phyloP scores from a whole-genome alignment of 2,113 vertebrate genomes.

The Alces alces region DNA sequence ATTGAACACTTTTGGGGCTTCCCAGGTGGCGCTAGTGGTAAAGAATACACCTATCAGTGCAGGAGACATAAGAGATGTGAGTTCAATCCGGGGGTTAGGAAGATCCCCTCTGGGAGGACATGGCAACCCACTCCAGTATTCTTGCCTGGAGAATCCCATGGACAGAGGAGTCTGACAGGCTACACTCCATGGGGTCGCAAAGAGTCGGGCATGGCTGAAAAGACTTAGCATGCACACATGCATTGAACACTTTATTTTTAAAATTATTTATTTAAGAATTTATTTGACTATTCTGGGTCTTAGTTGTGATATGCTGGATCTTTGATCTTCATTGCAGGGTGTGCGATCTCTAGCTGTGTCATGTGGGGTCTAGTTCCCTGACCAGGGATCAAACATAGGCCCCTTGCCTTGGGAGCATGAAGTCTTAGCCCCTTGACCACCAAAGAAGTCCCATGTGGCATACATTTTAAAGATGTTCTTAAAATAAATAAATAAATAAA shows the following conservation, averaged over 20 bases:
- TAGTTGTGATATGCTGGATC: background rate
- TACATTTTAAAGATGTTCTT: background rate
- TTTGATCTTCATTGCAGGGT: background rate
- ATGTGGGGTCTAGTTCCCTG: background rate
- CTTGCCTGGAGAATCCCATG: background rate
- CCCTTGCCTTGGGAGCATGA: background rate
- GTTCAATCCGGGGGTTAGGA: background rate
- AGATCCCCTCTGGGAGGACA: background rate
- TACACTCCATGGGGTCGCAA: background rate
- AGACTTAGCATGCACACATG: background rate
- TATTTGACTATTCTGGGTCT: background rate
- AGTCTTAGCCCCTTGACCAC: background rate
- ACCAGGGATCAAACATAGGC: background rate
- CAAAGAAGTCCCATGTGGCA: background rate
- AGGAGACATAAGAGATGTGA: background rate
- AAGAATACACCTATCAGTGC: background rate
- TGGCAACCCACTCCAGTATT: background rate
- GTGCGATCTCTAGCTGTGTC: background rate
- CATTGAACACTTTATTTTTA: background rate
- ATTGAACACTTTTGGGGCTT: background rate
- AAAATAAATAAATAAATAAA: too few species aligned
- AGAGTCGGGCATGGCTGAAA: background rate
- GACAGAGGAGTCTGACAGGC: background rate
- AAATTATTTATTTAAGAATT: background rate
- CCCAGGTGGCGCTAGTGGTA: accelerated